Evolutionary conservation across 1,140 invertebrate species (phyloP).

Genomic region (Bombus terrestris): DNA sequence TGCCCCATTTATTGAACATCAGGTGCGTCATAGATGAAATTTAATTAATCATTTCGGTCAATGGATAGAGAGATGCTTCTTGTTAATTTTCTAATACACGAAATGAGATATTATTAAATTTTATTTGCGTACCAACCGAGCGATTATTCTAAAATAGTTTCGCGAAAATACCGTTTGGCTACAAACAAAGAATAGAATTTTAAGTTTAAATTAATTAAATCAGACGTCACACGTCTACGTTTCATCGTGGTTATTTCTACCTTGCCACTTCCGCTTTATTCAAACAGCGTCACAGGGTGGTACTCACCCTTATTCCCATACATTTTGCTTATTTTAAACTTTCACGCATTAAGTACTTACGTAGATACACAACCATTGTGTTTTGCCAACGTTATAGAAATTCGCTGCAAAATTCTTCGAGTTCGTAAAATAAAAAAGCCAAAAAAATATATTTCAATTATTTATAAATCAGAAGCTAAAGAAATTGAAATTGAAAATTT

Average conservation of each 20-base stretch:
- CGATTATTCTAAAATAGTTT: background rate
- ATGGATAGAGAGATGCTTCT: background rate
- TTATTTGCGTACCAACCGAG: background rate
- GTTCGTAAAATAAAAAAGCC: background rate
- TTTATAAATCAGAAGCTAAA: background rate
- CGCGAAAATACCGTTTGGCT: background rate
- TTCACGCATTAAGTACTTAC: background rate
- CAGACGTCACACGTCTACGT: background rate
- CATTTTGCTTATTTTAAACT: background rate
- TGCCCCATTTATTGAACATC: constrained; percentile 19
- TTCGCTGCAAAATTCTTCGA: background rate
- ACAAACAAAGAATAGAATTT: background rate
- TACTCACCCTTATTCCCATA: background rate
- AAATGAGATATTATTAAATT: background rate
- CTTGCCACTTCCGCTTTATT: background rate
- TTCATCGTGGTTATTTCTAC: background rate
- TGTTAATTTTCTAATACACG: background rate
- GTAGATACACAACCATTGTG: background rate
- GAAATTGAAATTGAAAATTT: background rate
- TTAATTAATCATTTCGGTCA: constrained; percentile 44
- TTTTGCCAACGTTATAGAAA: background rate
- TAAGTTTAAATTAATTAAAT: background rate
- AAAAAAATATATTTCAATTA: background rate
- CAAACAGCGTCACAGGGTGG: background rate
- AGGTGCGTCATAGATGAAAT: constrained; percentile 23